phyloP scores from a whole-genome alignment of 1,140 invertebrate genomes.

The Macrobrachium rosenbergii region DNA sequence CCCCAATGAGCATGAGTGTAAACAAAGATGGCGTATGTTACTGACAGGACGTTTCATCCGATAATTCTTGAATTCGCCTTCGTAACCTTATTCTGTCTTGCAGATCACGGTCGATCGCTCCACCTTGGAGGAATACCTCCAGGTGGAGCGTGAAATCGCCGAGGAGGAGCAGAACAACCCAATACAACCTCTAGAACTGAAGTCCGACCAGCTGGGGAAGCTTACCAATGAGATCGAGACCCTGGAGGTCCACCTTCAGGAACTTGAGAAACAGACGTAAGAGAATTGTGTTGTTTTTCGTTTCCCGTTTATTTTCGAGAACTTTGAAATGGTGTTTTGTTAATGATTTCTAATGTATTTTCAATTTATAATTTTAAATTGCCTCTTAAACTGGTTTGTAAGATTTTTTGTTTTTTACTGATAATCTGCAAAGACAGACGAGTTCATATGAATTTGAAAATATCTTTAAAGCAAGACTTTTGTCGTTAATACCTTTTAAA shows the following conservation, averaged over 20 bases:
- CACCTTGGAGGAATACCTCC: slow-evolving; percentile 65
- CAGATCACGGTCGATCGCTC: slow-evolving; percentile 59
- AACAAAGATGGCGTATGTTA: neutral
- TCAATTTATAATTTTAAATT: too few relatives aligned
- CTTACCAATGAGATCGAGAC: slow-evolving; percentile 63
- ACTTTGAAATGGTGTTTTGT: neutral
- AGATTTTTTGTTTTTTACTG: too few relatives aligned
- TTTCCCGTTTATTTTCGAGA: neutral
- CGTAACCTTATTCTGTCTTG: too few relatives aligned
- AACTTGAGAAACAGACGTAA: slow-evolving; percentile 64
- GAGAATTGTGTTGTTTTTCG: neutral
- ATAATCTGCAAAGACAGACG: too few relatives aligned
- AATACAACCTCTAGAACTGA: slow-evolving; percentile 65
- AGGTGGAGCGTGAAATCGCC: slow-evolving; percentile 65
- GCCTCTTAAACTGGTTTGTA: too few relatives aligned
- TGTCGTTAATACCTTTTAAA: too few relatives aligned
- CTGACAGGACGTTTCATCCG: neutral
- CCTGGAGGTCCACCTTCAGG: slow-evolving; percentile 47
- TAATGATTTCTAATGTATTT: too few relatives aligned
- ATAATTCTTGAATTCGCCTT: neutral
- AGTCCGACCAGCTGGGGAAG: slow-evolving; percentile 59
- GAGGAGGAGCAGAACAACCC: slow-evolving; percentile 61
- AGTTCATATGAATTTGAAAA: too few relatives aligned
- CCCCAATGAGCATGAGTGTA: too few relatives aligned
- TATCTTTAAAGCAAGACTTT: too few relatives aligned